Conservation (phyloP, 2,888 invertebrate species). For the Ophion ventricosus region DNA sequence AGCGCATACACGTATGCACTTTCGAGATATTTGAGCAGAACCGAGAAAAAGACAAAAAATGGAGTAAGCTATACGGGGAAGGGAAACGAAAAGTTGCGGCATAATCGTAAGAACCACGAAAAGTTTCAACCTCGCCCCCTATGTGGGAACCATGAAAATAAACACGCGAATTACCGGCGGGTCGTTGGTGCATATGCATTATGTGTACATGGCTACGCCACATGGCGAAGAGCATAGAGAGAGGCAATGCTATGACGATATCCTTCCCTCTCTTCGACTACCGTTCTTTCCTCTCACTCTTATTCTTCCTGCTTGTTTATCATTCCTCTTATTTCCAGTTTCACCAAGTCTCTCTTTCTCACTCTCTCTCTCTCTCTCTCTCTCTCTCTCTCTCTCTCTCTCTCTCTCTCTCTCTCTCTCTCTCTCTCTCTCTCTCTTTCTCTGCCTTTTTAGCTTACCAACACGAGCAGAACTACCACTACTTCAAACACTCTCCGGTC, state of each 20-base stretch:
- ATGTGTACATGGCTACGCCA: not conserved
- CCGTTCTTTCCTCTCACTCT: slow-evolving; percentile 27
- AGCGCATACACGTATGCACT: not conserved
- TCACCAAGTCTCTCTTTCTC: slow-evolving; percentile 40
- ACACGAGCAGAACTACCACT: slow-evolving; percentile 28
- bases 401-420: slow-evolving; percentile 51
- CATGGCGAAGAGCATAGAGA: slow-evolving; percentile 4
- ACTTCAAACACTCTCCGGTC: slow-evolving; percentile 55
- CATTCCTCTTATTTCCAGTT: slow-evolving; percentile 47
- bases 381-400: slow-evolving; percentile 32
- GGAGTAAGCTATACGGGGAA: slow-evolving; percentile 10
- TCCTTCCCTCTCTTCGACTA: slow-evolving; percentile 17
- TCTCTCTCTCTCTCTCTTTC: slow-evolving; percentile 46
- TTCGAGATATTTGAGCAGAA: slow-evolving; percentile 1
- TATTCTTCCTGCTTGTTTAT: slow-evolving; percentile 30
- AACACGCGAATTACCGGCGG: slow-evolving; percentile 34
- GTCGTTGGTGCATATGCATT: slow-evolving; percentile 1
- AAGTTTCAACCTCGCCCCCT: slow-evolving; percentile 31
- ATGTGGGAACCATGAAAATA: slow-evolving; percentile 24
- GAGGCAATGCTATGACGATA: not conserved
- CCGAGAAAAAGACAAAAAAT: slow-evolving; percentile 9
- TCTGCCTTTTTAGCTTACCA: slow-evolving; percentile 38
- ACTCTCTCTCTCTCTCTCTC: slow-evolving; percentile 37
- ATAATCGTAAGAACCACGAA: slow-evolving; percentile 41
- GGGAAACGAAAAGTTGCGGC: slow-evolving; percentile 22